Conservation (phyloP, 1,140 invertebrate genomes). For the Mya arenaria region DNA sequence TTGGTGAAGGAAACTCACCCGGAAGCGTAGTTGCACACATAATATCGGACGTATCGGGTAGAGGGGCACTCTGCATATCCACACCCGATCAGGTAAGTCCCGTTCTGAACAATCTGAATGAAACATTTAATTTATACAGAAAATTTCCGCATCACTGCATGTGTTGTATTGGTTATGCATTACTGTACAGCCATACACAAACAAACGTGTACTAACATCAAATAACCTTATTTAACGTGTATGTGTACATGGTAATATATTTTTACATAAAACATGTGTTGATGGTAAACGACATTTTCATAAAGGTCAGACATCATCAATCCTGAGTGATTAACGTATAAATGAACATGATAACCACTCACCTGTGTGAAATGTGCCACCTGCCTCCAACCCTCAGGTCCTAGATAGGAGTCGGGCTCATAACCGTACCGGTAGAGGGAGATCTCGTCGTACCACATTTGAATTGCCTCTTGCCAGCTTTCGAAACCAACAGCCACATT, state of each 20-base stretch:
- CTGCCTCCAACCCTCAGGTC: slow-evolving; percentile 61
- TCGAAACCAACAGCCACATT: slow-evolving; percentile 70
- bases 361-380: slow-evolving; percentile 75
- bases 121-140: too few relatives aligned
- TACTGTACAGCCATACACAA: too few relatives aligned
- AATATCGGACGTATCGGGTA: slow-evolving; percentile 61
- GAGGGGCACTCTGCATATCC: slow-evolving; percentile 67
- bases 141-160: too few relatives aligned
- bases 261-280: neutral
- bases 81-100: slow-evolving; percentile 66
- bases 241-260: neutral
- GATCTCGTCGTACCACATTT: slow-evolving; percentile 70
- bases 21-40: slow-evolving; percentile 71
- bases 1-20: slow-evolving; percentile 67
- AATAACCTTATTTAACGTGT: neutral
- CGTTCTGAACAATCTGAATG: slow-evolving; percentile 70
- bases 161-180: too few relatives aligned
- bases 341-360: too few relatives aligned
- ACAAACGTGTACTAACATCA: too few relatives aligned
- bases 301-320: too few relatives aligned
- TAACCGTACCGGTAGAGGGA: slow-evolving; percentile 64
- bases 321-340: too few relatives aligned
- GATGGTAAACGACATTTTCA: neutral
- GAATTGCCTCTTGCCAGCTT: slow-evolving; percentile 64
- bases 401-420: slow-evolving; percentile 66